Conservation (phyloP, 2,888 invertebrate genomes). For the Flexamia atlantica region DNA sequence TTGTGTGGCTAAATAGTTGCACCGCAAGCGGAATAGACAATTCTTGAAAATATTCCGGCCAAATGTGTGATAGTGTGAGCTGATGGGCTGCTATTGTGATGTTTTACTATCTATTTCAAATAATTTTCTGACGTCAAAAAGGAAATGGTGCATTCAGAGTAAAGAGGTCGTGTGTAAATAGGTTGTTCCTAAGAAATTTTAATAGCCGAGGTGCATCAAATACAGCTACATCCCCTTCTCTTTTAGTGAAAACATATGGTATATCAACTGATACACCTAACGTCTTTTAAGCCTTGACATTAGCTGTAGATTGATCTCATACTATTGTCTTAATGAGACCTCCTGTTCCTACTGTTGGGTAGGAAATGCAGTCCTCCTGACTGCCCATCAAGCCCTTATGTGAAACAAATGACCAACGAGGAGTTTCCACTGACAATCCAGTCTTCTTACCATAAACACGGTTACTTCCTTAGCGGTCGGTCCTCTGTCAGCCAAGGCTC, state of each 20-base stretch:
- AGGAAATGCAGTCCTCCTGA: slow-evolving; percentile 62
- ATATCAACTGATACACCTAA: slow-evolving; percentile 67
- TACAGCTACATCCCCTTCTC: slow-evolving; percentile 66
- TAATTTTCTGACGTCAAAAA: slow-evolving; percentile 67
- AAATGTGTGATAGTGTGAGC: slow-evolving; percentile 68
- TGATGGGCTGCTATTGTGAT: slow-evolving; percentile 68
- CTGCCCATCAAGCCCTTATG: slow-evolving; percentile 61
- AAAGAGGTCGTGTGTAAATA: slow-evolving; percentile 64
- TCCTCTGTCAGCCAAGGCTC: slow-evolving; percentile 64
- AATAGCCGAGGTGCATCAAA: slow-evolving; percentile 69
- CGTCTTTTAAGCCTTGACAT: slow-evolving; percentile 65
- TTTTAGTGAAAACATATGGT: slow-evolving; percentile 63
- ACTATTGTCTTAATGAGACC: slow-evolving; percentile 67
- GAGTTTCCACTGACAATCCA: slow-evolving; percentile 69
- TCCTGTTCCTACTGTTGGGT: slow-evolving; percentile 63
- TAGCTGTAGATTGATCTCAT: slow-evolving; percentile 68
- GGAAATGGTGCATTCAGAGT: slow-evolving; percentile 62
- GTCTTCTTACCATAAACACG: slow-evolving; percentile 69
- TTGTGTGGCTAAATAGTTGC: slow-evolving; percentile 70
- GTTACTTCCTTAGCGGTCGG: slow-evolving; percentile 68
- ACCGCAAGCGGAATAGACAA: slow-evolving; percentile 69
- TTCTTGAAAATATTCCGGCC: slow-evolving; percentile 68
- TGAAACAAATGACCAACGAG: slow-evolving; percentile 68
- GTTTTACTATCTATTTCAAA: slow-evolving; percentile 64
- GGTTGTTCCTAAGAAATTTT: slow-evolving; percentile 68